Evolutionary conservation across 1,140 invertebrate species (phyloP).

Genomic region (Meloidogyne exigua): DNA sequence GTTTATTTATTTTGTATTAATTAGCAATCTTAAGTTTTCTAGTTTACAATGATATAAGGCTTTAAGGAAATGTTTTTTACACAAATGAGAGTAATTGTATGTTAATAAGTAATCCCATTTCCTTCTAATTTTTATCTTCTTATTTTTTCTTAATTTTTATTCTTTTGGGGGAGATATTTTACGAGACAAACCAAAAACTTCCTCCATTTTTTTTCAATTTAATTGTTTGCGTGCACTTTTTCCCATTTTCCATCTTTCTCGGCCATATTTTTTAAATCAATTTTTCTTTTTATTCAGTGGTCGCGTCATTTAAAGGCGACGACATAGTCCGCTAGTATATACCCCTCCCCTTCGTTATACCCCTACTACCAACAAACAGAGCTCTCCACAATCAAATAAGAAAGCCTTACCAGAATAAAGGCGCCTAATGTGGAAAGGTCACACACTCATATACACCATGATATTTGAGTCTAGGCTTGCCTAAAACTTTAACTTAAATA

Average conservation of each 20-base stretch:
- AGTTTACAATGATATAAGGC: too few relatives aligned
- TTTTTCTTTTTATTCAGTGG: neutral
- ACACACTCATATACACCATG: neutral
- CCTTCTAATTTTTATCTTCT: neutral
- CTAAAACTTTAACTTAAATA: too few relatives aligned
- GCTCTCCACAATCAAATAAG: neutral
- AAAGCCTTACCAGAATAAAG: neutral
- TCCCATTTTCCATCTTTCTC: neutral
- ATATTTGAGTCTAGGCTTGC: neutral
- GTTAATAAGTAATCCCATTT: neutral
- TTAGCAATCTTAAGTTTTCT: too few relatives aligned
- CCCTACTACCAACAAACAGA: neutral
- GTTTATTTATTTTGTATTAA: too few relatives aligned
- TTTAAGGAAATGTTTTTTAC: too few relatives aligned
- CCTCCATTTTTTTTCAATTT: neutral
- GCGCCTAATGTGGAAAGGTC: neutral
- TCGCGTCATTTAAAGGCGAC: slow-evolving; percentile 3
- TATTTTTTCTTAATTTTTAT: neutral
- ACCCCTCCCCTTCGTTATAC: neutral
- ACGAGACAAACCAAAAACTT: neutral
- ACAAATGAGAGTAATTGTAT: too few relatives aligned
- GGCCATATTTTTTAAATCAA: slow-evolving; percentile 2
- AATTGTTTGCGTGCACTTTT: neutral
- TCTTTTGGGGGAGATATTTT: neutral
- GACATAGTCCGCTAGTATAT: neutral